Base-by-base conservation (phyloP, 2,888 invertebrate species). In the Tineola bisselliella region DNA sequence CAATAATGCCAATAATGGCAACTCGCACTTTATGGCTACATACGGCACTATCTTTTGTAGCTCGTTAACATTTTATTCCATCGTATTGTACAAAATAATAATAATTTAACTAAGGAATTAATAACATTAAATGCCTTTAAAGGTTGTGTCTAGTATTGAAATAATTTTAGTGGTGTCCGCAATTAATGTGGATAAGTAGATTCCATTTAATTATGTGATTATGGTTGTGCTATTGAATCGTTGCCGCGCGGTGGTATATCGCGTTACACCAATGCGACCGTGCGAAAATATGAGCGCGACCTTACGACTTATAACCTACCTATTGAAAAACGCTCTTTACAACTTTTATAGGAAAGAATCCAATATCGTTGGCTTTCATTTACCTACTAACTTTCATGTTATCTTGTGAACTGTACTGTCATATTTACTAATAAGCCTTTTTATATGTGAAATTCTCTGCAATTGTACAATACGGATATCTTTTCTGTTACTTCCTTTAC, bases 231-330 rank as follows among this genome's bases (percentile, higher is more conserved):
- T n/a, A 48, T n/a, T 48, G 48, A 48, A 48, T 3, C n/a, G 43
- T 43, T 43, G 43, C n/a, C 43, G 13, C n/a, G 13, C 13, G 4
- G 25, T 6, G 25, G 38, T n/a, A n/a, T 2, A 48, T 48, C 17
- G 15, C 48, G n/a, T 48, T 48, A 48, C 15, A 48, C 54, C n/a
- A n/a, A n/a, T n/a, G n/a, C n/a, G n/a, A n/a, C n/a, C 54, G 54
- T 54, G 54, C 54, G 54, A 54, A 54, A 54, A 54, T 54, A 54
- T 54, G 54, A 19, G 54, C 54, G 3, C 54, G 54, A 54, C 54
- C 54, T 25, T 18, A 12, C 54, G 25, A 48, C 48, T 10, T 18
- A 5, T 25, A 25, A 38, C 11, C 11, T 38, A 38, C 38, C 38
- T 38, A 38, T 38, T 10, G 11, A 38, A 38, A 10, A 10, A 10